Evolutionary conservation across 1,140 invertebrate species (phyloP).

Genomic region (Tetramorium alpestre): DNA sequence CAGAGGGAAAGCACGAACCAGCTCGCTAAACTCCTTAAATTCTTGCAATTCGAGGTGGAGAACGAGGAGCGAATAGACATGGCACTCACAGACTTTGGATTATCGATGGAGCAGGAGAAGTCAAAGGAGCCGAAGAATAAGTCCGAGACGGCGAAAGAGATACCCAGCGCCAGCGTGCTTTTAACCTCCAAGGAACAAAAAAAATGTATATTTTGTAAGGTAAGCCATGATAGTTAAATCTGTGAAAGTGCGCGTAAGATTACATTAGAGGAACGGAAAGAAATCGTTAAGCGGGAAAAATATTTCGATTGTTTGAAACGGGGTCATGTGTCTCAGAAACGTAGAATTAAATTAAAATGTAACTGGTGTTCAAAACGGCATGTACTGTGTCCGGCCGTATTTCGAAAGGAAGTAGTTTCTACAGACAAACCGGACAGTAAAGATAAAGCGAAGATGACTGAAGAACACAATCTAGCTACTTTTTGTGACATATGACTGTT

Average conservation of each 20-base stretch:
- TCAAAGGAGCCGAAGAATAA: constrained; percentile 18
- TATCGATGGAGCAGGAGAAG: constrained; percentile 36
- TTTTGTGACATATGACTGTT: constrained; percentile 62
- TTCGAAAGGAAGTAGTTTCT: not conserved
- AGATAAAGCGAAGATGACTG: not conserved
- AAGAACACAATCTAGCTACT: constrained; percentile 56
- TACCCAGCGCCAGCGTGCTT: constrained; percentile 45
- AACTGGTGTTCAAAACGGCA: constrained; percentile 50
- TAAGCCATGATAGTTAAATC: not conserved
- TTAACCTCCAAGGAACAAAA: not conserved
- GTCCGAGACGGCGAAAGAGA: not conserved
- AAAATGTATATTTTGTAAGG: constrained; percentile 7
- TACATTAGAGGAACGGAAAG: not conserved
- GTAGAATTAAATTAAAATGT: constrained; percentile 41
- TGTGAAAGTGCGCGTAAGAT: not conserved
- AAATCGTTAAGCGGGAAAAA: constrained; percentile 45
- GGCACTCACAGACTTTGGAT: constrained; percentile 60
- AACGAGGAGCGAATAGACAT: constrained; percentile 74
- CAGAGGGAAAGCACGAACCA: constrained; percentile 50
- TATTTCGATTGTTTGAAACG: constrained; percentile 52
- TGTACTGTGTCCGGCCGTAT: constrained; percentile 46
- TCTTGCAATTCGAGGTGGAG: constrained; percentile 70
- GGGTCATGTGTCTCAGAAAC: not conserved
- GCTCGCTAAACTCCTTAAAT: constrained; percentile 65
- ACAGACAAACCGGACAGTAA: constrained; percentile 33